phyloP scores from a whole-genome alignment of 2,888 invertebrate genomes.

The Heliconius cydno region DNA sequence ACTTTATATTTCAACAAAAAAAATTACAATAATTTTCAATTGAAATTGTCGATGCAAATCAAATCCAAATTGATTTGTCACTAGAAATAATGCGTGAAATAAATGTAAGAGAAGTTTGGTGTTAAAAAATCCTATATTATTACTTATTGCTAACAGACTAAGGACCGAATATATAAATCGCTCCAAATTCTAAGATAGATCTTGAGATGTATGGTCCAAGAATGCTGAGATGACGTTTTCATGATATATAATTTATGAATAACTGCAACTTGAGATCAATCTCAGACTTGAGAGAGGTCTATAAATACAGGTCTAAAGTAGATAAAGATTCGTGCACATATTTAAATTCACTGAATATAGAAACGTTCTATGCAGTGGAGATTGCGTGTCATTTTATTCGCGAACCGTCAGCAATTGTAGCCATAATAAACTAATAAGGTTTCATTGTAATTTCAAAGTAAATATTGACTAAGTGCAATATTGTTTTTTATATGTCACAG shows the following conservation, averaged over 20 bases:
- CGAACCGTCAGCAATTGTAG: background rate
- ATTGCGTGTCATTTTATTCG: background rate
- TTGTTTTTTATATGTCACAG: background rate
- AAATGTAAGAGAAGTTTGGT: background rate
- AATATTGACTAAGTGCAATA: background rate
- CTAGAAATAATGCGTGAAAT: background rate
- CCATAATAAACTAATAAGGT: background rate
- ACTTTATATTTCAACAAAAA: too few species aligned
- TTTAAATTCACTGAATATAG: background rate
- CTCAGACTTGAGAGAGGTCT: too few species aligned
- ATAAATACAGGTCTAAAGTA: background rate
- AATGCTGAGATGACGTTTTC: too few species aligned
- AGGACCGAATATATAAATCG: too few species aligned
- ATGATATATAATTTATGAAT: too few species aligned
- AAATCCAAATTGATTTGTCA: background rate
- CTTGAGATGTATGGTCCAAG: too few species aligned
- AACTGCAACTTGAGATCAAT: too few species aligned
- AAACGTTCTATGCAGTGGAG: conserved; percentile 6
- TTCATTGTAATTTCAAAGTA: conserved; percentile 4
- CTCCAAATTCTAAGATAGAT: too few species aligned
- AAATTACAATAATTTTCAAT: too few species aligned
- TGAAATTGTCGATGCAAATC: background rate
- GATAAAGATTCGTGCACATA: background rate
- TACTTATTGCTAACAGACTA: too few species aligned
- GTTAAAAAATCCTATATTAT: background rate